Base-by-base conservation (phyloP, 2,113 vertebrate species). In the Thermophis baileyi region DNA sequence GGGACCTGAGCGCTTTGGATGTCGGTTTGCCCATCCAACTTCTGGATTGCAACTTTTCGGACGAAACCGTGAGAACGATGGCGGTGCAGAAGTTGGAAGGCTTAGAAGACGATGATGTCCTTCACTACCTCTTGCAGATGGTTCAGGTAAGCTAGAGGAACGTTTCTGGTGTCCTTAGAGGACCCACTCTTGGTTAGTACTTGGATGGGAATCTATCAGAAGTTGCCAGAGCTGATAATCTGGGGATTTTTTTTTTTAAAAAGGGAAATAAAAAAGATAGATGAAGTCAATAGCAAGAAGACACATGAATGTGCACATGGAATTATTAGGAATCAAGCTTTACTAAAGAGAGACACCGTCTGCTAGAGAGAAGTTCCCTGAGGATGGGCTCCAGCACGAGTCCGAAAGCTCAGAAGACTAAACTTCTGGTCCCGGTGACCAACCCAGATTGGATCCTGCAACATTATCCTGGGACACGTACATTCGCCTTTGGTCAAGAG, bases 11-110 rank as follows among this genome's bases (percentile, higher is more conserved):
- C 25, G 96, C 97, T 93, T 97, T 99, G 95, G 99, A 99, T 74
- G 99, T 99, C 12, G 99, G 99, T 4, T 97, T 99, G 92, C 99
- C 99, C 5, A 98, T 99, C 98, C 99, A 99, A 91, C 98, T 99
- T 94, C 96, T 99, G 57, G 99, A 99, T 97, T 99, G 99, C 94
- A 98, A 99, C 95, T 99, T 99, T 96, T 99, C 99, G 0, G 99
- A 99, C 6, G 98, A 99, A 91, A 98, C 98, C 30, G 99, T 99
- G 30, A 98, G 99, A 94, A 98, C 99, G 1, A 98, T 99, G 97
- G 99, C 99, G 0, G 99, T 99, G 89, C 98, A 98, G 97, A 99
- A 99, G 96, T 97, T 99, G 97, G 99, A 99, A 97, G 98, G 98
- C 35, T 97, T 99, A 94, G 99, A 98, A 35, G 98, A 99, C 0